Base-by-base conservation (phyloP, 2,888 invertebrate species). In the Apotomis betuletana region DNA sequence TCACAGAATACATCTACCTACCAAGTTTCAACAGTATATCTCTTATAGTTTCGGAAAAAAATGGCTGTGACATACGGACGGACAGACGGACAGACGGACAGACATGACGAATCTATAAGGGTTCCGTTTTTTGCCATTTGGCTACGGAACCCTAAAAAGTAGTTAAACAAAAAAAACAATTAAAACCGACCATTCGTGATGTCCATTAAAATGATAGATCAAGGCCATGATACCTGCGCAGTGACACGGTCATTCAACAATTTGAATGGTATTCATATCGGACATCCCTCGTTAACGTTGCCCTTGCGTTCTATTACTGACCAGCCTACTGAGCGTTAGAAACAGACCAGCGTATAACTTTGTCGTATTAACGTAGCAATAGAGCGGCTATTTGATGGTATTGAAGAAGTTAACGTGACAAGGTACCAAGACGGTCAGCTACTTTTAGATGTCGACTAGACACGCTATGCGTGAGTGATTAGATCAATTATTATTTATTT, bases 251-350 rank as follows among this genome's bases (percentile, higher is more conserved):
- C 13, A 62, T 61, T 57, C 58, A 36, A 54, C 58, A 36, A 54
- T 68, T 73, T 60, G 55, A 69, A 60, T 38, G 78, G 75, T 74
- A 70, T 75, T 65, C 68, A 65, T 74, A 75, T 77, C 78, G 79
- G 81, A 80, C 76, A 75, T 76, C 49, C 75, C 80, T 77, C 70
- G 75, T 78, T 78, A 79, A 69, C 67, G 38, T 52, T 78, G 80
- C 80, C 85, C 84, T 81, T 82, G 81, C 65, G 75, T 69, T 74
- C 12, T 49, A 60, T 65, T 60, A 60, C 58, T 44, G 52, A 36
- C 12, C 36, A 51, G 59, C 59, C 59, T 61, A 61, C 13, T 36
- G 27, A 27, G 2, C 27, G 27, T 27, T 27, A 27, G 27, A 27
- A 27, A 27, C 4, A 38, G 6, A 38, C n/a, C 36, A 27, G 12